Base-by-base conservation (phyloP, 2,797 vertebrate genomes). In the Eurystomus glaucurus region DNA sequence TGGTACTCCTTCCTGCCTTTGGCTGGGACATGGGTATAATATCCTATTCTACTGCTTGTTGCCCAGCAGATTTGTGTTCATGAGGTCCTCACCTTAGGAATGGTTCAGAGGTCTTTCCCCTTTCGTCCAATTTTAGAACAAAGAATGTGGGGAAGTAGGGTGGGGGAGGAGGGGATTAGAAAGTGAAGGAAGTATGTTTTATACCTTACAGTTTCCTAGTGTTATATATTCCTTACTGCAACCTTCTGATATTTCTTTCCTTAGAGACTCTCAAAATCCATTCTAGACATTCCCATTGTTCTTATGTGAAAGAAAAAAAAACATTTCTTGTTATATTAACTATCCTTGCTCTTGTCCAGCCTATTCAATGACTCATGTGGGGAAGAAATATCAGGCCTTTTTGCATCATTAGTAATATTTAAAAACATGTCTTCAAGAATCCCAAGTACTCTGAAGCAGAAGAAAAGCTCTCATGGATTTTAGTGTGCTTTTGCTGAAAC, bases 1-100 rank as follows among this genome's bases (percentile, higher is more conserved):
- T 26, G 5, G 16, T 11, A 22, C 37, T 69, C 11, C 18, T 46
- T 69, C 26, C 23, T 41, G 13, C 2, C 12, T 77, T 69, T 65
- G 52, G 4, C 45, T 66, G 26, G 12, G 6, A 23, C 14, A 8
- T 5, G 10, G 5, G 2, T 2, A 1, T 7, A 23, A 28, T 6
- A 41, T 17, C 2, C 28, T 46, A 26, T 52, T 18, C 9, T 2
- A 26, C 41, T 43, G 41, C 16, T 43, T 43, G 16, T 10, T 43
- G 41, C 41, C 41, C 41, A 43, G 41, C 41, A 43, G 41, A 43
- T 12, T 43, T 43, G 12, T 43, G 41, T 16, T 43, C 41, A 16
- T 43, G 41, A 43, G 41, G 12, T 43, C 41, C 41, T 43, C 9
- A 13, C 9, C 41, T 43, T 43, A 43, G 16, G 12, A 43, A 43